Evolutionary conservation across 2,797 vertebrate species (phyloP).

Genomic region (Oryzias dopingdopingensis): DNA sequence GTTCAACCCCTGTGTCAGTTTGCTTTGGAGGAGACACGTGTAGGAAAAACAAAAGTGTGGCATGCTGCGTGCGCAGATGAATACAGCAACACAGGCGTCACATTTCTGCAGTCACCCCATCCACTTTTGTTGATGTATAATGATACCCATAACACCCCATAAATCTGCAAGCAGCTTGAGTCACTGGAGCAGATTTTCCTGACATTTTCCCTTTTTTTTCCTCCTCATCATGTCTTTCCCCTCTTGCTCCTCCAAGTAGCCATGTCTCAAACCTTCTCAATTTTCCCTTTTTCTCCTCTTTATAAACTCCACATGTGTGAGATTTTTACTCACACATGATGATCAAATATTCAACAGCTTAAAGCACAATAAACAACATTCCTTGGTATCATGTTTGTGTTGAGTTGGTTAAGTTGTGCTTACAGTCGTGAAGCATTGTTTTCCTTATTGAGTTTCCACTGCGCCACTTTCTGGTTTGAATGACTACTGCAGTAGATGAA

Average conservation of each 20-base stretch:
- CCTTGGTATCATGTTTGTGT: no score
- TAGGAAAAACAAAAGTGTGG: slow-evolving; percentile 50
- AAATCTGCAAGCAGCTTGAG: slow-evolving; percentile 61
- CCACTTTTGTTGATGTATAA: slow-evolving; percentile 61
- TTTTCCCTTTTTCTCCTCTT: slow-evolving; percentile 59
- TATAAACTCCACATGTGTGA: neutral
- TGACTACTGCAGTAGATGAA: neutral
- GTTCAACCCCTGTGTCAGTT: slow-evolving; percentile 61
- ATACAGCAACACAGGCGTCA: slow-evolving; percentile 47
- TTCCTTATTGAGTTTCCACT: no score
- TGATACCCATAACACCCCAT: slow-evolving; percentile 64
- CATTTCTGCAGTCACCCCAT: slow-evolving; percentile 42
- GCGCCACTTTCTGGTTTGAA: neutral
- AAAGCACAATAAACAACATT: neutral
- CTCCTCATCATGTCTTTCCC: slow-evolving; percentile 56
- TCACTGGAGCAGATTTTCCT: slow-evolving; percentile 69
- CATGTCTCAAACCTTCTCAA: slow-evolving; percentile 66
- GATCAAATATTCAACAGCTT: no score
- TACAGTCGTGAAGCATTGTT: no score
- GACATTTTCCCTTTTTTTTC: slow-evolving; percentile 59
- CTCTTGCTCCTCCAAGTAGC: slow-evolving; percentile 55
- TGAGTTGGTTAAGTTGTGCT: no score
- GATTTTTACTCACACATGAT: neutral
- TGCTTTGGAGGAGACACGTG: slow-evolving; percentile 57
- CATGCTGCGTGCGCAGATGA: slow-evolving; percentile 42